These are phyloP conservation scores for Cynodonichthys magdalenae DNA, from an alignment of 2,797 vertebrate species.

Conservation along the genomic window DNA sequence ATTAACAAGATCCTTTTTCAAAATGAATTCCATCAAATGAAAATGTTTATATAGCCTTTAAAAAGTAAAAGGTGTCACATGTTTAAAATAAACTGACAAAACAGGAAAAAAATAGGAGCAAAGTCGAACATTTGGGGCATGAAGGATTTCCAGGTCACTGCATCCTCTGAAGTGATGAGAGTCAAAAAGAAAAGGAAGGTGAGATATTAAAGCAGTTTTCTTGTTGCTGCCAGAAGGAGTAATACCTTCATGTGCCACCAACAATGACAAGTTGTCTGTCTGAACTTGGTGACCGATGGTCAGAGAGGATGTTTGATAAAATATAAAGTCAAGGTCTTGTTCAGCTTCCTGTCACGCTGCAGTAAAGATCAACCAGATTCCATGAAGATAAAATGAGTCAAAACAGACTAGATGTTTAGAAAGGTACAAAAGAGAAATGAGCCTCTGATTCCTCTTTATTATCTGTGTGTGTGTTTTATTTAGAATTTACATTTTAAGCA, in stretches of 20 bases:
- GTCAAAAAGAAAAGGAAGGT: conserved; percentile 24
- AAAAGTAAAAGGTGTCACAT: neutral
- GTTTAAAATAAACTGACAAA: neutral
- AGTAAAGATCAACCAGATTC: neutral
- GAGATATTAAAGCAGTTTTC: conserved; percentile 20
- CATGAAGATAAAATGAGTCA: neutral
- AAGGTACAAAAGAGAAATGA: no score
- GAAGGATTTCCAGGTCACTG: conserved; percentile 16
- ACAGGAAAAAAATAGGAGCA: neutral
- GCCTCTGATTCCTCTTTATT: no score
- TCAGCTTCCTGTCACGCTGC: neutral
- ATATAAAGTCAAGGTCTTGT: neutral
- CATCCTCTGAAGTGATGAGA: neutral
- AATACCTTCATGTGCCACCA: neutral
- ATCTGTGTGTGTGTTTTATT: no score
- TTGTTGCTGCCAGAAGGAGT: neutral
- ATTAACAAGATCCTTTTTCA: neutral
- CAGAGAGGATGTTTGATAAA: neutral
- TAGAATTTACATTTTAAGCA: no score
- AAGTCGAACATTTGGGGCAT: neutral
- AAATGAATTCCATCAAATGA: neutral
- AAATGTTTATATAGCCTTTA: neutral
- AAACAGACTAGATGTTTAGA: neutral
- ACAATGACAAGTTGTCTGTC: neutral
- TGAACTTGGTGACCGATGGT: conserved; percentile 10